Percentiles rank a stretch among this genome's conserved stretches.
phyloP scores from a whole-genome alignment of 2,888 invertebrate species.

The Meteorus cinctellus region DNA sequence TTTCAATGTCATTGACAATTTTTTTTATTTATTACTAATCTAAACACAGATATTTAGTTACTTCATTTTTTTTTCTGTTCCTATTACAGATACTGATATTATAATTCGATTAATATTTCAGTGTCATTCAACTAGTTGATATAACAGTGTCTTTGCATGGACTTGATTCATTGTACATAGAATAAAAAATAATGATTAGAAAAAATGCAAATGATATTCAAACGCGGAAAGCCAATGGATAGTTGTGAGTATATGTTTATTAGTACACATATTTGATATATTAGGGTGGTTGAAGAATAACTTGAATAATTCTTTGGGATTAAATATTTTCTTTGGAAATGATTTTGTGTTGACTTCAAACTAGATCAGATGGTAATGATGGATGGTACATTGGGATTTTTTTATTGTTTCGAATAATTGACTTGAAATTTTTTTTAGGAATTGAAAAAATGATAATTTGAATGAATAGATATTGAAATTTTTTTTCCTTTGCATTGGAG shows the following conservation, averaged over 20 bases:
- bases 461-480: no score
- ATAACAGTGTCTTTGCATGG: not conserved
- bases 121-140: not conserved
- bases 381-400: no score
- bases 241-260: not conserved
- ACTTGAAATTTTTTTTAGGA: no score
- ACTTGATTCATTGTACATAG: not conserved
- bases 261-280: not conserved
- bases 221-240: constrained; percentile 1
- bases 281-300: no score
- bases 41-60: not conserved
- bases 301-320: no score
- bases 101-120: not conserved
- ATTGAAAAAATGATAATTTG: no score
- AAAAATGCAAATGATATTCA: not conserved
- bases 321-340: no score
- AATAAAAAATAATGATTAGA: not conserved
- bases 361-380: no score
- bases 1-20: not conserved
- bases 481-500: no score
- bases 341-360: no score
- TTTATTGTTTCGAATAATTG: no score
- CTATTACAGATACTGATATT: not conserved
- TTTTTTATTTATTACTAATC: not conserved
- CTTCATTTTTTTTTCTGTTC: not conserved